Percentiles rank a stretch among this genome's conserved stretches.
These are phyloP conservation scores for Drosophila parvula DNA, from an alignment of 1,140 invertebrate species.

Conservation along the genomic window DNA sequence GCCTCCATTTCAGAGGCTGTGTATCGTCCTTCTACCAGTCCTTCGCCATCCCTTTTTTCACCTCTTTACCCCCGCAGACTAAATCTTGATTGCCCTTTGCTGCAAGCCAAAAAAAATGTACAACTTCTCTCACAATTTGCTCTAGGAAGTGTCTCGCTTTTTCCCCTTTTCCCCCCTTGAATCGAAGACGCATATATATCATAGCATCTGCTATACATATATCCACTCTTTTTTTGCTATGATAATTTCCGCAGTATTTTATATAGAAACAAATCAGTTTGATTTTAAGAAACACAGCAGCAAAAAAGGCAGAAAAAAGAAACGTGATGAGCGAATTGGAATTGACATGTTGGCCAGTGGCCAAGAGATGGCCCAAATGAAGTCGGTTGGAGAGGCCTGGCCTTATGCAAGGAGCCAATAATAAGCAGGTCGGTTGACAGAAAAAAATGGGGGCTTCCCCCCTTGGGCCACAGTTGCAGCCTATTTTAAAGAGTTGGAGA, in stretches of 20 bases:
- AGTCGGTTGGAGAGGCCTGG: constrained; percentile 10
- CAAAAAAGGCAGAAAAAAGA: constrained; percentile 7
- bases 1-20: constrained; percentile 76
- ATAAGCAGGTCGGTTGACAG: constrained; percentile 11
- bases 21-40: constrained; percentile 44
- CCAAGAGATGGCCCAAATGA: constrained; percentile 43
- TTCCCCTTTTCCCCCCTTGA: background rate
- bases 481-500: background rate
- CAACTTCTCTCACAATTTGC: constrained; percentile 23
- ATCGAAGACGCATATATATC: constrained; percentile 10
- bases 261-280: constrained; percentile 71
- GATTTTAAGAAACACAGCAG: constrained; percentile 34
- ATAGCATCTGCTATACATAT: constrained; percentile 24
- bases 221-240: constrained; percentile 56
- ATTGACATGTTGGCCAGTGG: constrained; percentile 73
- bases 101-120: constrained; percentile 54
- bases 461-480: background rate
- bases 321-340: constrained; percentile 67
- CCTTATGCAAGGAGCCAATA: constrained; percentile 31
- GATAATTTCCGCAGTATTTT: constrained; percentile 77
- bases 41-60: background rate
- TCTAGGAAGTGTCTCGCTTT: constrained; percentile 13
- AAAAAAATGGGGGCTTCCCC: background rate
- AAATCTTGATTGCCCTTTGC: constrained; percentile 80
- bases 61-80: constrained; percentile 3